Evolutionary conservation across 53 echinoderm and acorn worm species (phyloP).

Genomic region (Paracentrotus lividus): DNA sequence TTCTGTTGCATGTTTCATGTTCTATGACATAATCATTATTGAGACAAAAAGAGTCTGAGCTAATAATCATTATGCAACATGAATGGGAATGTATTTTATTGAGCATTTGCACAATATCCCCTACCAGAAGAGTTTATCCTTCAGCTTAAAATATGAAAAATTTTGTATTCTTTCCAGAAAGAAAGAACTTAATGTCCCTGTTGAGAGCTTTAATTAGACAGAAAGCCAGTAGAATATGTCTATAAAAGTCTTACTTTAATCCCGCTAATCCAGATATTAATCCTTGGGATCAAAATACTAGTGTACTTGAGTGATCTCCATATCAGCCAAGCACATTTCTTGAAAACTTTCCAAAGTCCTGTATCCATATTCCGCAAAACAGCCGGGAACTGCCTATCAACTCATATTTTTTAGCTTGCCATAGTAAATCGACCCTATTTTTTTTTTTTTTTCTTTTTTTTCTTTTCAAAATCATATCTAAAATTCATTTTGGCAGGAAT

Average conservation of each 20-base stretch:
- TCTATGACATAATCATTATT: too few species aligned
- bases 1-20: too few species aligned
- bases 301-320: neutral
- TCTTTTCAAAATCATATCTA: too few species aligned
- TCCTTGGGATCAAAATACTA: neutral
- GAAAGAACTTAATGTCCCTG: neutral
- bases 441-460: neutral
- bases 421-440: too few species aligned
- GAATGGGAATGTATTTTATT: neutral
- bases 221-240: neutral
- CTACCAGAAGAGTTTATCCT: neutral
- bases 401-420: too few species aligned
- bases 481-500: neutral
- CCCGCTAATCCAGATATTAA: neutral
- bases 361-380: neutral
- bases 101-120: neutral
- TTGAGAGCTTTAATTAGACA: neutral
- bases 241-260: neutral
- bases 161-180: neutral
- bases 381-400: neutral
- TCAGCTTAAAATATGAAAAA: neutral
- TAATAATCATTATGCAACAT: neutral
- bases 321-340: neutral
- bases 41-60: too few species aligned
- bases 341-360: neutral